Conservation (phyloP, 2,888 invertebrate species). For the Drosophila cognata region DNA sequence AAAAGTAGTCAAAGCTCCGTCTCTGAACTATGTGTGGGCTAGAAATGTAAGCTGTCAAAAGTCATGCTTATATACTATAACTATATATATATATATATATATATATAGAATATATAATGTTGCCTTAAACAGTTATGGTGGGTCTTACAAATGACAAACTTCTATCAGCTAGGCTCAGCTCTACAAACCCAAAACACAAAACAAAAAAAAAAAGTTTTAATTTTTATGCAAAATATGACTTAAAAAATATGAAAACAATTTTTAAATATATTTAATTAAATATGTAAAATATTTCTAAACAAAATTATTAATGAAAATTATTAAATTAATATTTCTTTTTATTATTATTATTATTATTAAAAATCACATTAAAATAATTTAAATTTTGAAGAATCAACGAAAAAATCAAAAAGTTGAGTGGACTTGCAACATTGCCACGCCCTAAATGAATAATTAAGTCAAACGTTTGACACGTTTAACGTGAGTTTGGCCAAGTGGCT, state of each 20-base stretch:
- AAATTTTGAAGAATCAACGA: neutral
- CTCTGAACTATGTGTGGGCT: neutral
- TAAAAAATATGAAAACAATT: neutral
- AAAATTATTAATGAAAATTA: no score
- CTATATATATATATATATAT: neutral
- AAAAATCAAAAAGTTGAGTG: neutral
- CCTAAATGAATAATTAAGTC: neutral
- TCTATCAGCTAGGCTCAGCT: neutral
- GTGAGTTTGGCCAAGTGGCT: constrained; percentile 18
- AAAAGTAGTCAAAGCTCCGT: no score
- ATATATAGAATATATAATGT: neutral
- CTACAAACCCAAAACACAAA: no score
- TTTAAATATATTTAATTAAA: neutral
- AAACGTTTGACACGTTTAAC: constrained; percentile 24
- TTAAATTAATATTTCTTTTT: no score
- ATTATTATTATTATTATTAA: no score
- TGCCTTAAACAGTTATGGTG: neutral
- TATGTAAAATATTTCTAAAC: neutral
- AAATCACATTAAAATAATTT: neutral
- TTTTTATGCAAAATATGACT: neutral
- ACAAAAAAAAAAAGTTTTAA: no score
- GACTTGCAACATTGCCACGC: neutral
- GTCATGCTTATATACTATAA: neutral
- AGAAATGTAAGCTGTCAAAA: neutral
- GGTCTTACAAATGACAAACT: neutral